Evolutionary conservation across 2,888 invertebrate genomes (phyloP).

Genomic region (Anagyrus pseudococci): DNA sequence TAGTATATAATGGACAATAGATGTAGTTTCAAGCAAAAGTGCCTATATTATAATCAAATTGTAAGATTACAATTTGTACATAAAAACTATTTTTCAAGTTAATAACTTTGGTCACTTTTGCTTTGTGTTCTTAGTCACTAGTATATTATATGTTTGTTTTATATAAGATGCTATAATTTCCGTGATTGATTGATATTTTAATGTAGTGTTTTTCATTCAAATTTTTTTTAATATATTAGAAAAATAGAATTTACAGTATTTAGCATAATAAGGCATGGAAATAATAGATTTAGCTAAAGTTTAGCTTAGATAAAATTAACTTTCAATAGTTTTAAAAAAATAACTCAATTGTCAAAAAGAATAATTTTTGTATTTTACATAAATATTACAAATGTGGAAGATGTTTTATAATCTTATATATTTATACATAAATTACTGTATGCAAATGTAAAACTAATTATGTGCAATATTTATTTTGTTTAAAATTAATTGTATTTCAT

Average conservation of each 20-base stretch:
- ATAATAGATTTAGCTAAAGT: no score
- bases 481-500: constrained; percentile 26
- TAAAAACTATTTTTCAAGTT: neutral
- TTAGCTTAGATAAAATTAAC: neutral
- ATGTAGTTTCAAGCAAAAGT: neutral
- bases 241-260: no score
- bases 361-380: constrained; percentile 10
- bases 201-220: neutral
- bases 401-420: constrained; percentile 22
- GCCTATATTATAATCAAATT: neutral
- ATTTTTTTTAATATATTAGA: neutral
- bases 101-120: neutral
- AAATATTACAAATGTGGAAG: constrained; percentile 22
- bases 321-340: neutral
- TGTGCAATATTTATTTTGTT: constrained; percentile 23
- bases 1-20: neutral
- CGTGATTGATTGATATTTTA: no score
- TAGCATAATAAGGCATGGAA: no score
- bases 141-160: neutral
- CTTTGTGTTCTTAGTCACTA: neutral
- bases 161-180: neutral
- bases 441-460: constrained; percentile 25
- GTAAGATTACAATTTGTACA: neutral
- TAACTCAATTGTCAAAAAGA: constrained; percentile 4
- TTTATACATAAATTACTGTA: constrained; percentile 34